phyloP scores from a whole-genome alignment of 1,140 invertebrate genomes.

The Gyrodactylus salaris region DNA sequence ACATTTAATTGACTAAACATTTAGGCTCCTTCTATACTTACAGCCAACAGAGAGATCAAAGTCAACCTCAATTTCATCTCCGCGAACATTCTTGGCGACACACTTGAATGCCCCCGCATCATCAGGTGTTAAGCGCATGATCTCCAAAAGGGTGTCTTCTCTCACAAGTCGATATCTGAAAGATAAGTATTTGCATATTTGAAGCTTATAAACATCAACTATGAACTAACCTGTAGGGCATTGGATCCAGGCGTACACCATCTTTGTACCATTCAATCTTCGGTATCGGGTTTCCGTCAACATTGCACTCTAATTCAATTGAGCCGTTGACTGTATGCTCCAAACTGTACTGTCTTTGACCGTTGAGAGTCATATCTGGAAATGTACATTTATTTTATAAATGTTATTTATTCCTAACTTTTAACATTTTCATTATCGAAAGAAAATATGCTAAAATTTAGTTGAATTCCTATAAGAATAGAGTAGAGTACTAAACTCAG shows the following conservation, averaged over 20 bases:
- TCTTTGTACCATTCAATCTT: slow-evolving; percentile 16
- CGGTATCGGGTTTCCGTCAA: slow-evolving; percentile 17
- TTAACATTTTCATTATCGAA: too few species aligned
- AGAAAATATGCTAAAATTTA: too few species aligned
- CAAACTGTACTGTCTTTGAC: not conserved
- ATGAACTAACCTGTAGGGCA: too few species aligned
- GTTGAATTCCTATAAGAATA: too few species aligned
- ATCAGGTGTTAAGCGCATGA: slow-evolving; percentile 11
- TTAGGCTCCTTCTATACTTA: too few species aligned
- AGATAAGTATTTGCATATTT: too few species aligned
- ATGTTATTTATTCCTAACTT: not conserved
- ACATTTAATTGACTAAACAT: too few species aligned
- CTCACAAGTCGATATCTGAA: not conserved
- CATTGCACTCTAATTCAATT: slow-evolving; percentile 17
- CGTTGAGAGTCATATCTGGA: not conserved
- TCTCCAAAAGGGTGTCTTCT: slow-evolving; percentile 8
- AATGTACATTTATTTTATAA: not conserved
- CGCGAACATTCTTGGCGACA: slow-evolving; percentile 17
- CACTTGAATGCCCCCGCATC: slow-evolving; percentile 19
- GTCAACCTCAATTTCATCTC: slow-evolving; percentile 9
- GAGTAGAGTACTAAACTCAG: too few species aligned
- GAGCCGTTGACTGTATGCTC: not conserved
- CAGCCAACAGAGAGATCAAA: not conserved
- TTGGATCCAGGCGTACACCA: slow-evolving; percentile 9
- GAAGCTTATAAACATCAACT: too few species aligned